Evolutionary conservation across 2,888 invertebrate species (phyloP).

Genomic region (Malacosoma neustria): DNA sequence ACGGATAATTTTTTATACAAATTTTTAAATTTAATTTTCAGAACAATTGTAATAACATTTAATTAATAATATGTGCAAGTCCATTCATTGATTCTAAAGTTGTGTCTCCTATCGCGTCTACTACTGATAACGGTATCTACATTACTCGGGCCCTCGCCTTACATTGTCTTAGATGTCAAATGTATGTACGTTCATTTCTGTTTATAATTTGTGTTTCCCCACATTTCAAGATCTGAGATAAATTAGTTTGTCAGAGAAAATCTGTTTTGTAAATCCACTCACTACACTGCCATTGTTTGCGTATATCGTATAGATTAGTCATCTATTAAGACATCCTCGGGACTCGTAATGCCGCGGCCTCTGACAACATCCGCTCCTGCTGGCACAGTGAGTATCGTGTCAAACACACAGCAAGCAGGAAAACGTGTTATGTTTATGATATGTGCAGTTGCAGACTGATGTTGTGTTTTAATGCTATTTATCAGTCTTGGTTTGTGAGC

Average conservation of each 20-base stretch:
- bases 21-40: too few species aligned
- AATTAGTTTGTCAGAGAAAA: conserved; percentile 21
- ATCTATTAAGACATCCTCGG: conserved; percentile 8
- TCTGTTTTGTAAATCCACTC: conserved; percentile 13
- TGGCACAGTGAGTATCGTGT: neutral
- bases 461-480: conserved; percentile 63
- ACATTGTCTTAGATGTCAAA: conserved; percentile 12
- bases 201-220: conserved; percentile 30
- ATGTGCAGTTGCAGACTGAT: conserved; percentile 57
- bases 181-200: conserved; percentile 15
- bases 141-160: conserved; percentile 15
- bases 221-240: conserved; percentile 15
- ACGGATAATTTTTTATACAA: too few species aligned
- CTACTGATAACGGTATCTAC: conserved; percentile 30
- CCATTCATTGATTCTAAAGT: conserved; percentile 35
- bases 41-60: conserved; percentile 8
- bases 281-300: conserved; percentile 5
- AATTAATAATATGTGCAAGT: conserved; percentile 14
- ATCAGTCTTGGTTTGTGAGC: conserved; percentile 46
- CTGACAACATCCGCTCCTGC: conserved; percentile 12
- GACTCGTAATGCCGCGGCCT: conserved; percentile 7
- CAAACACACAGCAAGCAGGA: conserved; percentile 16
- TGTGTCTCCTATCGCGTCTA: conserved; percentile 35
- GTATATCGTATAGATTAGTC: conserved; percentile 13
- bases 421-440: conserved; percentile 29